Evolutionary conservation across 2,797 vertebrate species (phyloP), one percentile per base, ranked within the genome.

Genomic region (Syncerus caffer): DNA sequence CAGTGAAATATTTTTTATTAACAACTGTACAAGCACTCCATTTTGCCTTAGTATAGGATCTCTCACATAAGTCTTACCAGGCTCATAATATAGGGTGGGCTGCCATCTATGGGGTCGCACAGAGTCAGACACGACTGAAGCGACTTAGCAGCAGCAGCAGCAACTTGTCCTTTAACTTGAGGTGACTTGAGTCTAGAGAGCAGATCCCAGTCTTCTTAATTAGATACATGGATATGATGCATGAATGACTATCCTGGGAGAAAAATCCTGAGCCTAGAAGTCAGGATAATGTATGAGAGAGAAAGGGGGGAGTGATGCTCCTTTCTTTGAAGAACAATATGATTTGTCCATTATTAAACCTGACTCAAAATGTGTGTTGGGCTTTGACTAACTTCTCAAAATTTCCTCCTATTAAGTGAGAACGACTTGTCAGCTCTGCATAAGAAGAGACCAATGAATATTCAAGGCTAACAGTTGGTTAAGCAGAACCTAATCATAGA

Each of bases 11-110:
- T 11, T 27, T 1, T 91, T 82, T 82, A n/a, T 55, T 82, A 42
- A 16, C 6, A 80, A 1, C 1, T 85, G 55, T n/a, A 45, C 15
- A 92, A 86, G 29, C 9, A 62, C 1, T 31, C 12, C 27, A n/a
- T 2, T 79, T 15, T 21, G 17, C 4, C 0, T 3, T 6, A 89
- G 0, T 13, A 51, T 0, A 95, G 17, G 8, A 14, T 2, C 78
- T 53, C 10, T 93, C 16, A 67, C 7, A 0, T 64, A 87, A 29
- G 13, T 57, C n/a, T 83, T 71, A 7, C 7, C 25, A 58, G 3
- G 38, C 11, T 92, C 6, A 17, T 16, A 1, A 27, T 21, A 23
- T 38, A 79, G 16, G 2, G 15, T 7, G 42, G 42, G 42, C 42
- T 42, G 42, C 42, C 42, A 6, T 42, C 42, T 42, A 42, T 6